Conservation (phyloP, 2,113 vertebrate genomes). For the Amblyopsis rosae region DNA sequence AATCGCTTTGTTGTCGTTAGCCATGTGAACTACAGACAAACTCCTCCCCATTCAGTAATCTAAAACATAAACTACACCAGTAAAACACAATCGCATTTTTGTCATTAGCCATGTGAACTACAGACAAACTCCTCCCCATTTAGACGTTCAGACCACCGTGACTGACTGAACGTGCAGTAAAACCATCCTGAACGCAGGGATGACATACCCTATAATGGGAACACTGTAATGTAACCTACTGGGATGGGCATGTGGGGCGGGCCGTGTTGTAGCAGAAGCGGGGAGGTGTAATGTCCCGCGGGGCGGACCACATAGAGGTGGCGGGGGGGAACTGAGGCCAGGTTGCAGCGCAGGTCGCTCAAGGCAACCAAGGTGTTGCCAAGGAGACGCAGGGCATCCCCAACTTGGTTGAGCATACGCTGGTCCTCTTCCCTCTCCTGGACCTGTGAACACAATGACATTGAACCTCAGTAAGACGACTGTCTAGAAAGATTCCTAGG, state of each 20-base stretch:
- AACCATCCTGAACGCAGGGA: too few species aligned
- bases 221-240: constrained; percentile 61
- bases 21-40: too few species aligned
- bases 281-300: constrained; percentile 81
- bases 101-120: too few species aligned
- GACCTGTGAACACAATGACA: constrained; percentile 58
- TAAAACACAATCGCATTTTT: too few species aligned
- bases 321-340: constrained; percentile 77
- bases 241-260: constrained; percentile 82
- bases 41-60: too few species aligned
- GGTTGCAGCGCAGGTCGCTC: constrained; percentile 84
- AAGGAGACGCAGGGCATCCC: constrained; percentile 82
- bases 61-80: too few species aligned
- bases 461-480: not conserved
- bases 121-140: too few species aligned
- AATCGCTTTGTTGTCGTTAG: too few species aligned
- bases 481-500: too few species aligned
- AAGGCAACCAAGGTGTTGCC: constrained; percentile 85
- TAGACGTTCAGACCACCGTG: too few species aligned
- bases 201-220: too few species aligned
- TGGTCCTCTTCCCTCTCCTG: constrained; percentile 86
- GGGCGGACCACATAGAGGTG: constrained; percentile 82
- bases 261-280: constrained; percentile 76
- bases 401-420: constrained; percentile 82
- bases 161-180: too few species aligned